Evolutionary conservation across 2,113 vertebrate genomes (phyloP).

Genomic region (Edolisoma coerulescens): DNA sequence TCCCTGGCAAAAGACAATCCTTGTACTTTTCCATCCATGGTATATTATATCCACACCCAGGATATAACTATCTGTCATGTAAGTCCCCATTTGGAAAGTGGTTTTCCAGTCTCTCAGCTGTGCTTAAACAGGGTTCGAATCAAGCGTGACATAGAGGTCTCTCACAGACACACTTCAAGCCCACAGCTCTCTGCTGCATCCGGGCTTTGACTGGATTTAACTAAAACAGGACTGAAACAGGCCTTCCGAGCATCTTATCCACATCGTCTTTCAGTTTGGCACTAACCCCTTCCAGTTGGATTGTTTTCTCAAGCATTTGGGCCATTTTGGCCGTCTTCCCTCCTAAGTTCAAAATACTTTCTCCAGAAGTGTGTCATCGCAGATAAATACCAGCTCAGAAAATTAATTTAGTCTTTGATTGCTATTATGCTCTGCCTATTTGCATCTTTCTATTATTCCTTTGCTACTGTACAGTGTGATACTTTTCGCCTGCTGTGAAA

Average conservation of each 20-base stretch:
- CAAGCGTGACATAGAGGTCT: neutral
- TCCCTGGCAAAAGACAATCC: neutral
- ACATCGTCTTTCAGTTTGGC: neutral
- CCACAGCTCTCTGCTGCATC: neutral
- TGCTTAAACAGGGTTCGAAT: neutral
- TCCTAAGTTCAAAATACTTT: neutral
- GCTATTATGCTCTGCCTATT: neutral
- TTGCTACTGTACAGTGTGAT: neutral
- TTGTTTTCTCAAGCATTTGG: neutral
- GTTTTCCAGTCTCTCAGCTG: slow-evolving; percentile 6
- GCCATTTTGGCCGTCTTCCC: neutral
- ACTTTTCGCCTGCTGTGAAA: neutral
- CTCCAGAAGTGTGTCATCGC: neutral
- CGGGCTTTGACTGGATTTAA: neutral
- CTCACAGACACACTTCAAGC: neutral
- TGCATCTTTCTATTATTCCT: neutral
- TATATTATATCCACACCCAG: slow-evolving; percentile 51
- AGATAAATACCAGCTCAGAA: neutral
- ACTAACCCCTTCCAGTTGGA: neutral
- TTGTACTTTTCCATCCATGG: slow-evolving; percentile 12
- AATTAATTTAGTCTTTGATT: neutral
- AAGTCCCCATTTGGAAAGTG: slow-evolving; percentile 26
- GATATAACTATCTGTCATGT: slow-evolving; percentile 17
- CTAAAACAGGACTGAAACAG: neutral
- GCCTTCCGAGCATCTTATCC: neutral